These are phyloP conservation scores for Cephalotes varians DNA, from an alignment of 2,888 invertebrate genomes.

Conservation along the genomic window DNA sequence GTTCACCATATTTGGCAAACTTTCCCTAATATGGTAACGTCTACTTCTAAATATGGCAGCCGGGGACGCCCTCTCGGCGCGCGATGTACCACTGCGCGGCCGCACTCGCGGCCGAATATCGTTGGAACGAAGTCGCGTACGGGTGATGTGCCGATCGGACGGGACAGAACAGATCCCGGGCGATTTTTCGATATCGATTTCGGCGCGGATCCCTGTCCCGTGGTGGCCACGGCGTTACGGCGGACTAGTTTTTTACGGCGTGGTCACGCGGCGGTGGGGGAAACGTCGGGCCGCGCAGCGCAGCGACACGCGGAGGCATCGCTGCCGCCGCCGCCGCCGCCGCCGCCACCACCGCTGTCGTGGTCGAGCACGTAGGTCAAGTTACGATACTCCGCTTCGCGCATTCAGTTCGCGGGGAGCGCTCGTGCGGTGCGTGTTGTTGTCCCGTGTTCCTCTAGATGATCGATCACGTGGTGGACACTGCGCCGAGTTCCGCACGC, in stretches of 20 bases:
- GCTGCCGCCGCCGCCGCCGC: constrained; percentile 62
- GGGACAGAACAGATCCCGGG: not conserved
- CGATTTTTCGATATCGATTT: constrained; percentile 60
- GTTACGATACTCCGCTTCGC: constrained; percentile 83
- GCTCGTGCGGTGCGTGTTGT: constrained; percentile 81
- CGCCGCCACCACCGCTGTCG: constrained; percentile 76
- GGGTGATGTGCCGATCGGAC: not conserved
- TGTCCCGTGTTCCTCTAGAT: constrained; percentile 79
- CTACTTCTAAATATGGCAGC: constrained; percentile 93
- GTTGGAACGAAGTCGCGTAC: not conserved
- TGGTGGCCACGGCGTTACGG: constrained; percentile 13
- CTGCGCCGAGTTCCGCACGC: constrained; percentile 86
- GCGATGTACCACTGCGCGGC: constrained; percentile 75
- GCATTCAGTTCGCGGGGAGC: constrained; percentile 83
- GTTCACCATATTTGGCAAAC: constrained; percentile 93
- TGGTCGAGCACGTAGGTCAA: constrained; percentile 85
- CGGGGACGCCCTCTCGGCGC: constrained; percentile 90
- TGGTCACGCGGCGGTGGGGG: constrained; percentile 71
- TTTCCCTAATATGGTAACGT: constrained; percentile 94
- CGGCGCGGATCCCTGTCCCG: constrained; percentile 18
- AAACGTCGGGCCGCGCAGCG: constrained; percentile 68
- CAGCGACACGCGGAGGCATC: constrained; percentile 76
- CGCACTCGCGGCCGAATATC: constrained; percentile 59
- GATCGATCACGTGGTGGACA: constrained; percentile 82
- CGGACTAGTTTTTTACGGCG: constrained; percentile 79